Percentiles rank a stretch among this genome's conserved stretches.
phyloP scores from a whole-genome alignment of 2,888 invertebrate genomes.

The Nudaria mundana region DNA sequence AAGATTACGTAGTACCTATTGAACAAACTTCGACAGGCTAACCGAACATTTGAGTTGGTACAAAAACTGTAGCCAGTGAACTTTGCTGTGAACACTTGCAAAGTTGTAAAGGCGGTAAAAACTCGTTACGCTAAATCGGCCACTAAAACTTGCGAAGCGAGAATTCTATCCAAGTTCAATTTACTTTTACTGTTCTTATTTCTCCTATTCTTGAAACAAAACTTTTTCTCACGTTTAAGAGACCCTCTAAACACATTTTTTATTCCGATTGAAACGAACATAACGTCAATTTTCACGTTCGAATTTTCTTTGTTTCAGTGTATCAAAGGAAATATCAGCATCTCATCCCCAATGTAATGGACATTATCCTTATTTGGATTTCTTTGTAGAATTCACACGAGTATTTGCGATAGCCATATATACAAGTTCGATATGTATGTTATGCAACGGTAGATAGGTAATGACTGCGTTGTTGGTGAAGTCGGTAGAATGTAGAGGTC shows the following conservation, averaged over 20 bases:
- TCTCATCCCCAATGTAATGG: slow-evolving; percentile 40
- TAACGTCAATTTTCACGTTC: slow-evolving; percentile 57
- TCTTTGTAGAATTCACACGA: slow-evolving; percentile 30
- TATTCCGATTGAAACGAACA: slow-evolving; percentile 58
- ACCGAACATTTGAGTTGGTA: slow-evolving; percentile 37
- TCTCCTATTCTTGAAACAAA: slow-evolving; percentile 63
- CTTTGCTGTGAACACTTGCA: slow-evolving; percentile 58
- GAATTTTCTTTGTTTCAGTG: slow-evolving; percentile 46
- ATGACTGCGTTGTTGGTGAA: too few relatives aligned
- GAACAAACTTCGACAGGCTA: slow-evolving; percentile 34
- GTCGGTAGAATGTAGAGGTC: too few relatives aligned
- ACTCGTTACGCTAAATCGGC: slow-evolving; percentile 78
- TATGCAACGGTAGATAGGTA: too few relatives aligned
- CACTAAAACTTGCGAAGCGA: slow-evolving; percentile 78
- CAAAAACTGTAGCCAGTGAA: slow-evolving; percentile 51
- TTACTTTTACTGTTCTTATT: slow-evolving; percentile 78
- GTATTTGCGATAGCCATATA: too few relatives aligned
- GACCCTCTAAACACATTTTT: slow-evolving; percentile 64
- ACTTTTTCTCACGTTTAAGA: slow-evolving; percentile 57
- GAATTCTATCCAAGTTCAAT: slow-evolving; percentile 79
- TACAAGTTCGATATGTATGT: too few relatives aligned
- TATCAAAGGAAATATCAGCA: slow-evolving; percentile 55
- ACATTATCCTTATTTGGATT: slow-evolving; percentile 55
- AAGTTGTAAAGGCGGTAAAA: slow-evolving; percentile 77
- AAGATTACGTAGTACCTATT: too few relatives aligned